A percentile compares a stretch with the other conserved stretches of the same genome.
phyloP scores from a whole-genome alignment of 2,888 invertebrate genomes.

The Rhaphigaster nebulosa region DNA sequence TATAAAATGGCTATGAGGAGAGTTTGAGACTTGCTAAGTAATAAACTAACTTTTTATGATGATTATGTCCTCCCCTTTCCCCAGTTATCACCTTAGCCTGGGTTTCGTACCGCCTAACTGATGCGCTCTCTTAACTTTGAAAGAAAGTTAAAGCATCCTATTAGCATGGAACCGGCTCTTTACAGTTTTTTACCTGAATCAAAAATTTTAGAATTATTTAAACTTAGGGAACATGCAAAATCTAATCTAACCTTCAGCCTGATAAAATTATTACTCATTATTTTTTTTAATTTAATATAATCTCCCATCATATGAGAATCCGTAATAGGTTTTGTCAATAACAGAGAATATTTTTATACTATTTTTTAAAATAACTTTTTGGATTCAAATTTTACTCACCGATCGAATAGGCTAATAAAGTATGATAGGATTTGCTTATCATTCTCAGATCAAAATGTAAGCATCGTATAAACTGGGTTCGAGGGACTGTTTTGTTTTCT shows the following conservation, averaged over 20 bases:
- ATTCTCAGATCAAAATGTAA: no score
- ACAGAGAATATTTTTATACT: no score
- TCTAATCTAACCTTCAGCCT: neutral
- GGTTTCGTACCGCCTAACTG: neutral
- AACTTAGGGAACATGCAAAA: neutral
- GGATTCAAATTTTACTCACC: no score
- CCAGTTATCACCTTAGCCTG: neutral
- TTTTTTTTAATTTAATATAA: no score
- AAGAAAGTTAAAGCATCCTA: neutral
- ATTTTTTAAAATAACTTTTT: no score
- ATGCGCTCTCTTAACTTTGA: neutral
- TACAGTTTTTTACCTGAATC: neutral
- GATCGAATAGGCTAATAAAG: no score
- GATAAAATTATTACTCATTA: no score
- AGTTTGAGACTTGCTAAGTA: neutral
- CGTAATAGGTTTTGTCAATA: no score
- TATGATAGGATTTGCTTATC: no score
- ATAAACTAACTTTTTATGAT: constrained; percentile 32
- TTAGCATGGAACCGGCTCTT: neutral
- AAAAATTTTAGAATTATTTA: neutral
- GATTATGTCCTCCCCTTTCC: neutral
- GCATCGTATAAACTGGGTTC: no score
- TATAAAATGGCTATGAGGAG: constrained; percentile 17
- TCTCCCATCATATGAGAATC: no score
- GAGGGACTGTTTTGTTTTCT: no score